phyloP scores from a whole-genome alignment of 2,113 vertebrate species.

The Callospermophilus lateralis region DNA sequence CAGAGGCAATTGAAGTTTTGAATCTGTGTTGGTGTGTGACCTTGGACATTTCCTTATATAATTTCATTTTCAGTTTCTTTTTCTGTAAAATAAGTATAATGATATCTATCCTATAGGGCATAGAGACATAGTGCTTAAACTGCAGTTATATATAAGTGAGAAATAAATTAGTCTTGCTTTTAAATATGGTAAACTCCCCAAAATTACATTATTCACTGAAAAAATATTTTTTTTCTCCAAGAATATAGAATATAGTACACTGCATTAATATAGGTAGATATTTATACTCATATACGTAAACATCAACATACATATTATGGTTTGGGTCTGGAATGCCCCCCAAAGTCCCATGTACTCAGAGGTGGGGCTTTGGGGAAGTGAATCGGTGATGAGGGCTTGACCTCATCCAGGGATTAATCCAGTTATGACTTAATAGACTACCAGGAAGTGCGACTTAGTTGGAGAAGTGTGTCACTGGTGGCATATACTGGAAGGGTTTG shows the following conservation, averaged over 20 bases:
- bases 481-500: background rate
- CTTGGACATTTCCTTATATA: background rate
- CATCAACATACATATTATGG: background rate
- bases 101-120: background rate
- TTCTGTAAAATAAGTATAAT: background rate
- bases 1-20: slow-evolving; percentile 16
- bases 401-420: background rate
- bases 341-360: background rate
- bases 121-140: background rate
- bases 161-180: slow-evolving; percentile 3
- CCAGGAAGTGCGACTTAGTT: background rate
- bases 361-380: background rate
- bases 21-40: background rate
- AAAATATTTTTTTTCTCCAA: background rate
- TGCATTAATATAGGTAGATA: background rate
- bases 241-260: background rate
- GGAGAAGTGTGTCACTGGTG: background rate
- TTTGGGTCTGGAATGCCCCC: background rate
- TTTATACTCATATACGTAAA: background rate
- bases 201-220: background rate
- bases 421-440: background rate
- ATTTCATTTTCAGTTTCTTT: background rate
- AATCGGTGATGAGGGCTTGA: background rate
- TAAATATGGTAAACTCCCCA: background rate
- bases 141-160: background rate